Evolutionary conservation across 2,113 vertebrate genomes (phyloP).

Genomic region (Grammomys surdaster): DNA sequence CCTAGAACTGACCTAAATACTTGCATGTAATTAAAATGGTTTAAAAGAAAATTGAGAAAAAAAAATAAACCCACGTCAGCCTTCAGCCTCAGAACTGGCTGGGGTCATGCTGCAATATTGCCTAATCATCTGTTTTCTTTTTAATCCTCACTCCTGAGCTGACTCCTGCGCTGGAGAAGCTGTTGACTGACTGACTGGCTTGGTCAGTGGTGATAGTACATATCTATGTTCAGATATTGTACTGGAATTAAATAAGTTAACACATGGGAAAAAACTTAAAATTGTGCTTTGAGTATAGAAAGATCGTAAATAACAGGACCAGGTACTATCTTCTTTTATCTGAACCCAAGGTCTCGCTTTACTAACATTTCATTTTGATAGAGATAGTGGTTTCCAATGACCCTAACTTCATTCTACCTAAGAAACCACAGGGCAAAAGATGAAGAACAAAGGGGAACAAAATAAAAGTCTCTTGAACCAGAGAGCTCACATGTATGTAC

Average conservation of each 20-base stretch:
- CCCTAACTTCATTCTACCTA: neutral
- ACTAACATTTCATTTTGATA: conserved; percentile 23
- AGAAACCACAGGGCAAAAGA: neutral
- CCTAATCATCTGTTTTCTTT: too few relatives aligned
- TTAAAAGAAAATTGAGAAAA: too few relatives aligned
- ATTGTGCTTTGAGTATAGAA: neutral
- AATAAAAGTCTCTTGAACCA: neutral
- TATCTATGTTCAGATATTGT: neutral
- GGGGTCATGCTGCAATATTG: too few relatives aligned
- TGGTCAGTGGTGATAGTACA: neutral
- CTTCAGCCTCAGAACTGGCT: too few relatives aligned
- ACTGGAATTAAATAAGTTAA: conserved; percentile 19
- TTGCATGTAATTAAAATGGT: too few relatives aligned
- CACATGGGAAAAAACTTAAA: neutral
- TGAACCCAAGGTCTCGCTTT: conserved; percentile 1
- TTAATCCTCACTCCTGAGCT: too few relatives aligned
- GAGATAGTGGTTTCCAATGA: neutral
- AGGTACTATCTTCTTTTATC: neutral
- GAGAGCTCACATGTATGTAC: neutral
- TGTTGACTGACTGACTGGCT: too few relatives aligned
- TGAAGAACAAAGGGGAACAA: conserved; percentile 21
- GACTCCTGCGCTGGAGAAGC: too few relatives aligned
- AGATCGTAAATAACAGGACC: neutral
- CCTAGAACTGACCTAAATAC: too few relatives aligned
- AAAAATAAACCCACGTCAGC: too few relatives aligned